Conservation (phyloP, 2,888 invertebrate species). For the Drosophila merina region DNA sequence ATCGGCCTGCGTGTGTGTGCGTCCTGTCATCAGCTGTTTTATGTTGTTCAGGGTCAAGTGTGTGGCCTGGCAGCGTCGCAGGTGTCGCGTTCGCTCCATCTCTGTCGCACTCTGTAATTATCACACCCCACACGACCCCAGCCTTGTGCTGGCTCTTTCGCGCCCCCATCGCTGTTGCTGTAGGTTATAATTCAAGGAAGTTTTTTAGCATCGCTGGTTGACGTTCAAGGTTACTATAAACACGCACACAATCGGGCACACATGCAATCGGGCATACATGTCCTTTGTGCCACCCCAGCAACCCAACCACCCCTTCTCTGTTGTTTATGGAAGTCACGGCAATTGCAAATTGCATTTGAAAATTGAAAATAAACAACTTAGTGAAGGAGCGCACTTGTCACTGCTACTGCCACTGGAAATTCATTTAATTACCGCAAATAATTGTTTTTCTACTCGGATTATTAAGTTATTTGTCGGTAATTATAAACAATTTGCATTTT, state of each 20-base stretch:
- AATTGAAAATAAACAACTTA: constrained; percentile 46
- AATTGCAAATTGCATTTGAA: constrained; percentile 32
- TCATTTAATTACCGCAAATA: not conserved
- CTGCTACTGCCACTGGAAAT: not conserved
- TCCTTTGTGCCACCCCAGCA: not conserved
- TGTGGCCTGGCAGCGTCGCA: constrained; percentile 46
- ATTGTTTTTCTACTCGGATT: not conserved
- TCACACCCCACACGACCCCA: constrained; percentile 2
- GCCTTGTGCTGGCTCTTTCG: constrained; percentile 27
- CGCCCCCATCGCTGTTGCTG: constrained; percentile 2
- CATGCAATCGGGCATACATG: not conserved
- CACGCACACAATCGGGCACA: constrained; percentile 4
- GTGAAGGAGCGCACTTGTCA: constrained; percentile 22
- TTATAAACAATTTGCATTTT: no score
- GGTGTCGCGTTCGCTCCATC: constrained; percentile 26
- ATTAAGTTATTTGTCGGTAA: no score
- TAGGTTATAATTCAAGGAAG: constrained; percentile 50
- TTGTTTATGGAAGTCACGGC: constrained; percentile 41
- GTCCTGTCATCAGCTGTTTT: constrained; percentile 75
- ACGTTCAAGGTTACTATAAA: constrained; percentile 60
- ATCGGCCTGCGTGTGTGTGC: not conserved
- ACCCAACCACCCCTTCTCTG: not conserved
- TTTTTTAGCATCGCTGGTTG: constrained; percentile 44
- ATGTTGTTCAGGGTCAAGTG: constrained; percentile 79
- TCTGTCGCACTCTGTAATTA: not conserved